Base-by-base conservation (phyloP, 2,888 invertebrate genomes). In the Lysandra bellargus region DNA sequence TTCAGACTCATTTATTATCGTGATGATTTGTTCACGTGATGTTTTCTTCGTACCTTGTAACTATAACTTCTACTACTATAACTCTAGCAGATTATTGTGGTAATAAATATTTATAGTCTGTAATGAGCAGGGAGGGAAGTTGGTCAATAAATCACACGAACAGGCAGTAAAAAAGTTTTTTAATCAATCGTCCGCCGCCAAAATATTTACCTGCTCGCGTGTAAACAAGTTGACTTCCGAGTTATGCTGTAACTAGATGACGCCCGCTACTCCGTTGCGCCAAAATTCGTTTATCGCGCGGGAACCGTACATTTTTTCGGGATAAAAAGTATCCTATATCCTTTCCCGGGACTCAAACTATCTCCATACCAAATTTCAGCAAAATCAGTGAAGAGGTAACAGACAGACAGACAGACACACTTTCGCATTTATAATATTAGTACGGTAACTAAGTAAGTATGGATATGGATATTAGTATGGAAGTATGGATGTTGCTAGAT, bases 171-270 rank as follows among this genome's bases (percentile, higher is more conserved):
- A 81, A 80, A 81, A 80, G 78, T 81, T 80, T 80, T 81, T 80
- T 81, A 80, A 81, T 81, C 81, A 81, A 80, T 81, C 78, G 78
- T 37, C 74, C 77, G 75, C 75, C 40, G 78, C 17, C 23, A 78
- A 78, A 78, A 79, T 78, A 77, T 81, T 81, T 81, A 79, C 75
- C 53, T 75, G 60, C 37, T 88, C 86, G 33, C 30, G 33, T 33
- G 74, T 44, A 40, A 74, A 44, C 40, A 74, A 74, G 33, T 37
- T 14, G 64, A 12, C 64, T 64, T 30, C 64, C 30, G 64, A 23
- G 4, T 69, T 12, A 37, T 17, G 14, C 4, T 14, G 33, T 64
- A 9, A 64, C 37, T 37, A 37, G 37, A 1, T 37, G 37, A 37
- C 37, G 37, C 37, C 37, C 37, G 37, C 37, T 3, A 1, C 37